Evolutionary conservation across 2,888 invertebrate genomes (phyloP), one percentile per base, ranked within the genome.

Genomic region (Alloplasta piceator): DNA sequence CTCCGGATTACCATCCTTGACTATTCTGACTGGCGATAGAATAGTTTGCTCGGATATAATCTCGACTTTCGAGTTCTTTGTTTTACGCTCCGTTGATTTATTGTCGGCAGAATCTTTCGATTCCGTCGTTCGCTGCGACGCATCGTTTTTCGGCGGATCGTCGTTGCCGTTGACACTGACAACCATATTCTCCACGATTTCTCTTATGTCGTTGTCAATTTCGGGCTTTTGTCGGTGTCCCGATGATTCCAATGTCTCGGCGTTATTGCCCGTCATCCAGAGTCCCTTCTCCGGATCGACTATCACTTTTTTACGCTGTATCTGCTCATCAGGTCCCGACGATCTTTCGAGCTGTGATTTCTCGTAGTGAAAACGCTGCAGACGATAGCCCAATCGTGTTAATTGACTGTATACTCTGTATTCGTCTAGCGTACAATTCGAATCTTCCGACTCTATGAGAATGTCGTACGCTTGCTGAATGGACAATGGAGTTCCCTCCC

Each of bases 391-490:
- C 50, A 93, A 87, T 85, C 94, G 93, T 76, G 94, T 93, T 0
- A 95, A 92, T 43, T 94, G 94, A 48, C 94, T 93, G 89, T 94
- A 95, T 0, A 94, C 94, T 91, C 93, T 93, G 85, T 95, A 95
- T 84, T 95, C 93, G 39, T 92, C 88, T 14, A 94, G 77, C 14
- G 93, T 88, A 83, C 92, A 93, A 41, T 90, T 88, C 0, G 87
- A 84, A 67, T 86, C 87, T 67, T 90, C 87, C 0, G 84, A 83
- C 14, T 89, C 85, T 39, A 93, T 91, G 58, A 95, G 88, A 82
- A 95, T 89, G 38, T 93, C 91, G 85, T 95, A 96, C 9, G 94
- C 95, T 92, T 95, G 95, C 89, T 95, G 95, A 56, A 96, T 90
- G 78, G 95, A 95, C 16, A 96, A 92, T 71, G 94, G 93, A 0